These are phyloP conservation scores for Anguilla megastoma DNA, from an alignment of 2,797 vertebrate genomes.

Conservation along the genomic window DNA sequence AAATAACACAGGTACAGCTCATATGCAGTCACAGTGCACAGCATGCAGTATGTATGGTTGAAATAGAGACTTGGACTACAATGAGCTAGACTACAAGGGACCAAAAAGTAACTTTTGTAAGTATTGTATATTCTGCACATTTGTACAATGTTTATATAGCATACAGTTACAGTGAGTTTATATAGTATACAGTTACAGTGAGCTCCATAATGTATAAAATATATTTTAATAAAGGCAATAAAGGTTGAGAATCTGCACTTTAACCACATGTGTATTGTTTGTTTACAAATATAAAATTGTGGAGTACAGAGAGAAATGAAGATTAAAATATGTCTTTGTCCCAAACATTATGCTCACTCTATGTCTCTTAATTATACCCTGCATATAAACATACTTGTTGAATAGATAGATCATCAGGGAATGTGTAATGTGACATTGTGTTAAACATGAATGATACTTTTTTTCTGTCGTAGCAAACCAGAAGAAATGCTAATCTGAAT, in stretches of 20 bases:
- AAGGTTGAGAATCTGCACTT: too few relatives aligned
- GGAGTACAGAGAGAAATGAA: too few relatives aligned
- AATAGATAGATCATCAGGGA: not conserved
- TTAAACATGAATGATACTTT: not conserved
- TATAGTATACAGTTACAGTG: too few relatives aligned
- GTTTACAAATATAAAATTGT: too few relatives aligned
- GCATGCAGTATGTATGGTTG: not conserved
- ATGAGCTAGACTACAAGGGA: not conserved
- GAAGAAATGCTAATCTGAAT: not conserved
- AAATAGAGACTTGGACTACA: not conserved
- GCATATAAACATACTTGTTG: not conserved
- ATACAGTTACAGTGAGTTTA: not conserved
- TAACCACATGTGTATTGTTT: too few relatives aligned
- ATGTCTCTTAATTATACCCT: not conserved
- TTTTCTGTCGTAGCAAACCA: not conserved
- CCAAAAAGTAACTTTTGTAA: not conserved
- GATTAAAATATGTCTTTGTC: too few relatives aligned
- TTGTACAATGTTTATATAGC: not conserved
- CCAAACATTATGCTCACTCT: too few relatives aligned
- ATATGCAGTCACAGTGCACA: not conserved
- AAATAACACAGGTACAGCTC: not conserved
- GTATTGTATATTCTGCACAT: not conserved
- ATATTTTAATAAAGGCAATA: too few relatives aligned
- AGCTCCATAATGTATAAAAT: too few relatives aligned
- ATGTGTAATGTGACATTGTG: not conserved